Percentiles rank a stretch among this genome's conserved stretches.
Conservation (phyloP, 35 echinoderm and acorn worm genomes). For the Strongylocentrotus purpuratus region DNA sequence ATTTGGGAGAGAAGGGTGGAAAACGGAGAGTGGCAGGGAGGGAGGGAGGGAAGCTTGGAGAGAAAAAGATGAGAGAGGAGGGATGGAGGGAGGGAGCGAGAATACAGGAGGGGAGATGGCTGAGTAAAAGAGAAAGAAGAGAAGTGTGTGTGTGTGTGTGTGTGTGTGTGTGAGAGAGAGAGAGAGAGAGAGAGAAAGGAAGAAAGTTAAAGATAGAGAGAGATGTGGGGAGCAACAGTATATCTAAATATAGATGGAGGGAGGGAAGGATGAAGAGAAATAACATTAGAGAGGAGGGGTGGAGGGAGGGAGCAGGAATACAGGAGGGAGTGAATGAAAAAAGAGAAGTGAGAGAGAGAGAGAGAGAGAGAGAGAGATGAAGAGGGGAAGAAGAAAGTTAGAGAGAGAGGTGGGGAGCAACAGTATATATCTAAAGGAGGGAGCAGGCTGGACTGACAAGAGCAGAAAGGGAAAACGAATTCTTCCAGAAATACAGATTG, state of each 20-base stretch:
- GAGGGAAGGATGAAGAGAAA: too few species aligned
- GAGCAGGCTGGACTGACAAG: background rate
- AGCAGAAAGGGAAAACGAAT: background rate
- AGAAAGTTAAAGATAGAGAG: too few species aligned
- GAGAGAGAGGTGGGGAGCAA: background rate
- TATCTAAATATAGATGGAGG: too few species aligned
- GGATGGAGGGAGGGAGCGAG: too few species aligned
- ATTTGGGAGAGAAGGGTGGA: background rate
- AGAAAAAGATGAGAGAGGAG: background rate
- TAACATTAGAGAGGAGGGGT: too few species aligned
- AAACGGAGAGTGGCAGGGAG: background rate
- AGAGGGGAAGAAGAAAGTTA: background rate
- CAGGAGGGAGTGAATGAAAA: too few species aligned
- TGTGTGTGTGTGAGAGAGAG: too few species aligned
- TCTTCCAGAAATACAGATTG: too few species aligned
- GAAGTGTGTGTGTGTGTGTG: too few species aligned
- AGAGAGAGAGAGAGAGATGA: background rate
- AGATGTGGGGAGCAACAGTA: too few species aligned
- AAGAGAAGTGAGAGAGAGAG: background rate
- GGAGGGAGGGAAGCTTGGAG: background rate
- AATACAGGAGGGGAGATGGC: background rate
- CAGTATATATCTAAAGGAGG: background rate
- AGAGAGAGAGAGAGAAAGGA: too few species aligned
- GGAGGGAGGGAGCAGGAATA: too few species aligned
- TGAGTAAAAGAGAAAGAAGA: background rate